Evolutionary conservation across 2,113 vertebrate species (phyloP).

Genomic region (Amazona vittata): DNA sequence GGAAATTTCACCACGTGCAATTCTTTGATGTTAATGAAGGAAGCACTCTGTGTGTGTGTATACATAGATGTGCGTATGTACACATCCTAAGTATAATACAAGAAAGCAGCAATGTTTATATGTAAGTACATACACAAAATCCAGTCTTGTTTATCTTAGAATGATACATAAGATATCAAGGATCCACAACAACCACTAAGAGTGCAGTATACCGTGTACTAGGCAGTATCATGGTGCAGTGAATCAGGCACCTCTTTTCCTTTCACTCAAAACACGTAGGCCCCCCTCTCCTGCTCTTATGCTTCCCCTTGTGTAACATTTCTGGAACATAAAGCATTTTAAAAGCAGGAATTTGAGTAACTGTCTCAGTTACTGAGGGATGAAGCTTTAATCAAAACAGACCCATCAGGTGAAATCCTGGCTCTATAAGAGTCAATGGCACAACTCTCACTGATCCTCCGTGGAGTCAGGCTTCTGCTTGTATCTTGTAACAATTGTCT

Average conservation of each 20-base stretch:
- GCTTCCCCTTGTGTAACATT: background rate
- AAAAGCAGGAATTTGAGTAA: background rate
- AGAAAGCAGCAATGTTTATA: background rate
- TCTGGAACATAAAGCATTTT: background rate
- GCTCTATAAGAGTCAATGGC: background rate
- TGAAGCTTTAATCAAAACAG: constrained; percentile 6
- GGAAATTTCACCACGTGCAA: background rate
- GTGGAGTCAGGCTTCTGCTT: background rate
- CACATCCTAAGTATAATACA: background rate
- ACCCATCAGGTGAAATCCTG: background rate
- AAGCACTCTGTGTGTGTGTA: background rate
- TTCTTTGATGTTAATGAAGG: background rate
- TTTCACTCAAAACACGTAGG: background rate
- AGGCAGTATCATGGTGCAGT: background rate
- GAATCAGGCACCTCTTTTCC: background rate
- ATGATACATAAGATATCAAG: background rate
- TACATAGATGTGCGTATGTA: background rate
- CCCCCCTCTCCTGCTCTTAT: background rate
- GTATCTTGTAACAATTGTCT: background rate
- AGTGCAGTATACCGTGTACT: background rate
- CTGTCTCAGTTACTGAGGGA: background rate
- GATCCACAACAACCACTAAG: background rate
- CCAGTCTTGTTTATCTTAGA: background rate
- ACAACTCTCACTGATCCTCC: background rate
- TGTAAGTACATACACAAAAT: background rate